Evolutionary conservation across 2,113 vertebrate genomes (phyloP), one percentile per base, ranked within the genome.

Genomic region (Danio rerio): DNA sequence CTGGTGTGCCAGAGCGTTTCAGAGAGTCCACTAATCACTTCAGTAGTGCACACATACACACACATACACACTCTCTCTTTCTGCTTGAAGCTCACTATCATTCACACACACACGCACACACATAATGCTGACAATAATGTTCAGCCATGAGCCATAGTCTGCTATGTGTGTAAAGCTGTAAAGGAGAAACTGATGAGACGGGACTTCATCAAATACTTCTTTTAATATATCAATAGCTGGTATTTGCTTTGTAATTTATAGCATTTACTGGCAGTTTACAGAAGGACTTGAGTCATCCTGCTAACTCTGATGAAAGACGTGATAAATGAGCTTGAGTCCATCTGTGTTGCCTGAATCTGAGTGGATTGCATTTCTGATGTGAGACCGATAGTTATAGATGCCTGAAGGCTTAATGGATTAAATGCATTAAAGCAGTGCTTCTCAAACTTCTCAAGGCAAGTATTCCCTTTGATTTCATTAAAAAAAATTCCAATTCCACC

Each of bases 11-110:
- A 47, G 15, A 21, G 40, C 66, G 43, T 47, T 77, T 56, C 42
- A 76, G 12, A 31, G 20, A 80, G 50, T 71, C 52, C 21, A 66
- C 63, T 81, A 82, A 85, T 87, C 81, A 78, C 68, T 68, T 53
- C 31, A 31, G 3, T 31, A 31, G 31, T 3, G 31, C 3, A 3
- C 31, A 31, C 31, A 31, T 3, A 31, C 31, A 31, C 31, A n/a
- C 21, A 61, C 61, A 11, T 13, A 15, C 18, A 72, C 50, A n/a
- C 31, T 63, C 61, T 52, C 71, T 21, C 18, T 59, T 53, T 77
- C 50, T 50, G 42, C n/a, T 63, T 78, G 8, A 11, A 11, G 4
- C 9, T 66, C 47, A 50, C 62, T 12, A 6, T 78, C 42, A 76
- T 15, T 66, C 71, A 63, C 20, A 78, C 49, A 65, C 71, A 65